Percentiles rank a stretch among this genome's conserved stretches.
phyloP scores from a whole-genome alignment of 2,888 invertebrate species.

The Hirudinaria manillensis region DNA sequence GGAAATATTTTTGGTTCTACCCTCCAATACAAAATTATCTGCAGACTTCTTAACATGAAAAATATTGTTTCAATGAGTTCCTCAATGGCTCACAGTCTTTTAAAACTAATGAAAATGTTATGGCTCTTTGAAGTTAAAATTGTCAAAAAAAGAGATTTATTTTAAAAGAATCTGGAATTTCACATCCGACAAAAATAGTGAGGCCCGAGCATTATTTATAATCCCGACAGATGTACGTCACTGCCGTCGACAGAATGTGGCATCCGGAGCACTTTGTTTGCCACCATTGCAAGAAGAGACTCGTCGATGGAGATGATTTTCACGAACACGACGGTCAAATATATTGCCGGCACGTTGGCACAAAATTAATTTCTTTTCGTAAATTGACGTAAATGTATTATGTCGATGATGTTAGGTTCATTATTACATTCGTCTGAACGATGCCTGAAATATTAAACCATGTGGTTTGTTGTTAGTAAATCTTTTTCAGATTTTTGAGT shows the following conservation, averaged over 20 bases:
- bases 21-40: too few species aligned
- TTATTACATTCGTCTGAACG: background rate
- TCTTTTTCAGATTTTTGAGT: constrained; percentile 34
- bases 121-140: too few species aligned
- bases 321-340: constrained; percentile 83
- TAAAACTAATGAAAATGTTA: too few species aligned
- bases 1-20: too few species aligned
- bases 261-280: constrained; percentile 99
- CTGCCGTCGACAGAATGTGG: constrained; percentile 94
- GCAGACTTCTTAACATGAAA: too few species aligned
- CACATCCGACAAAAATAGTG: too few species aligned
- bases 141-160: too few species aligned
- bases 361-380: background rate
- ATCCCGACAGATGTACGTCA: constrained; percentile 83
- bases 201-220: too few species aligned
- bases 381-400: background rate
- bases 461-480: too few species aligned
- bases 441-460: background rate
- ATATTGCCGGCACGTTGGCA: constrained; percentile 67
- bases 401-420: background rate
- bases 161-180: too few species aligned
- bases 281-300: constrained; percentile 90
- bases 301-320: constrained; percentile 88
- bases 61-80: too few species aligned
- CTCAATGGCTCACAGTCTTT: too few species aligned